Evolutionary conservation across 1,140 invertebrate genomes (phyloP).

Genomic region (Bombus impatiens): DNA sequence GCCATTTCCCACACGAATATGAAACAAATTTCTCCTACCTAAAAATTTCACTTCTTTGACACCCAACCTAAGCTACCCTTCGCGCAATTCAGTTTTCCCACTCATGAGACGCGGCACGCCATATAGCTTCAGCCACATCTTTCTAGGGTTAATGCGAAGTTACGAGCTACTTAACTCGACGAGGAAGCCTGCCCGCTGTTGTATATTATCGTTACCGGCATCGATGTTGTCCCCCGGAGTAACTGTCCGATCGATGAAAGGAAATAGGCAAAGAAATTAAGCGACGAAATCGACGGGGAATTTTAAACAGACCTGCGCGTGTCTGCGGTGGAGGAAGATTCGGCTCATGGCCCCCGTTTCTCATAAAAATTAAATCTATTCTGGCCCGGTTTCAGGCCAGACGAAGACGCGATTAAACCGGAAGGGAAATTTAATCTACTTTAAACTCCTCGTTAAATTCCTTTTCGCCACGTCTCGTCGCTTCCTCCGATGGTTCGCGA

Average conservation of each 20-base stretch:
- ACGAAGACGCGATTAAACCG: slow-evolving; percentile 24
- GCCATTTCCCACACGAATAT: too few relatives aligned
- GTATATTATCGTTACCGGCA: background rate
- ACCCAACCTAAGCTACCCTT: background rate
- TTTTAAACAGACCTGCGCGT: slow-evolving; percentile 23
- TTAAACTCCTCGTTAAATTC: slow-evolving; percentile 21
- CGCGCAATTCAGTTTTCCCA: background rate
- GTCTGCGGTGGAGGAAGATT: background rate
- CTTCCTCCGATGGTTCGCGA: slow-evolving; percentile 15
- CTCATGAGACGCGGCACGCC: background rate
- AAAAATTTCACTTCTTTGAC: background rate
- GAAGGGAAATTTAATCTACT: slow-evolving; percentile 48
- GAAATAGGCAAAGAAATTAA: slow-evolving; percentile 11
- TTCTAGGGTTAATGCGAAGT: background rate
- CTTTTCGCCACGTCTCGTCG: background rate
- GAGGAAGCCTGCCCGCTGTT: background rate
- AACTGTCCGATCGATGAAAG: slow-evolving; percentile 7
- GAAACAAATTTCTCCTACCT: background rate
- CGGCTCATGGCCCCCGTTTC: background rate
- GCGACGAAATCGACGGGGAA: background rate
- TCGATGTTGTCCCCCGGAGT: background rate
- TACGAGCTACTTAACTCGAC: background rate
- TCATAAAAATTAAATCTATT: slow-evolving; percentile 38
- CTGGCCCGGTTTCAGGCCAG: too few relatives aligned
- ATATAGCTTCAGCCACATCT: background rate